Conservation (phyloP, 2,888 invertebrate species). For the Xanthia icteritia region DNA sequence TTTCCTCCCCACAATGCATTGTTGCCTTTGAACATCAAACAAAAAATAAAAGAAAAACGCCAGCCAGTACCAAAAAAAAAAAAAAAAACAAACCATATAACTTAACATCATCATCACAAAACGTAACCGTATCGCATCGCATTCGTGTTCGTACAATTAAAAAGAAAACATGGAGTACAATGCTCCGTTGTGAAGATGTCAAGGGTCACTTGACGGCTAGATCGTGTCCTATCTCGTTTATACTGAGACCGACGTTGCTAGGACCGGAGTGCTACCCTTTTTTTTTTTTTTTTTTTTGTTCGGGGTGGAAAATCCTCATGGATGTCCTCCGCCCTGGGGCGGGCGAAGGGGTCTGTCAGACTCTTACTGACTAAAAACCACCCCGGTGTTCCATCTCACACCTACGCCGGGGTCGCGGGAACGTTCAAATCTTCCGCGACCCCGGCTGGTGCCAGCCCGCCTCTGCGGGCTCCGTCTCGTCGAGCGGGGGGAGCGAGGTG, state of each 20-base stretch:
- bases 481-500: too few species aligned
- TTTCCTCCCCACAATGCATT: neutral
- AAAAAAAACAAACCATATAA: slow-evolving; percentile 26
- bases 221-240: slow-evolving; percentile 86
- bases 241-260: slow-evolving; percentile 70
- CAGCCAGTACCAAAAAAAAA: slow-evolving; percentile 24
- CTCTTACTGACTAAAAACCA: too few species aligned
- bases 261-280: slow-evolving; percentile 66
- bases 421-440: too few species aligned
- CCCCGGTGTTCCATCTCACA: too few species aligned
- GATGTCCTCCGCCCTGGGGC: too few species aligned
- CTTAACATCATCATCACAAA: slow-evolving; percentile 51
- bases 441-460: too few species aligned
- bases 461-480: too few species aligned
- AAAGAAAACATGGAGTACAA: slow-evolving; percentile 77
- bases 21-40: slow-evolving; percentile 28
- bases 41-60: slow-evolving; percentile 8
- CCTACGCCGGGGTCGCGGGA: too few species aligned
- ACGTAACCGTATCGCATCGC: slow-evolving; percentile 59
- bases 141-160: slow-evolving; percentile 69
- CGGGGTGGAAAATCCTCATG: too few species aligned
- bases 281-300: too few species aligned
- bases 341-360: too few species aligned
- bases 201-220: slow-evolving; percentile 78
- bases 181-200: slow-evolving; percentile 76